Base-by-base conservation (phyloP, 2,113 vertebrate genomes). In the Urocynchramus pylzowi region DNA sequence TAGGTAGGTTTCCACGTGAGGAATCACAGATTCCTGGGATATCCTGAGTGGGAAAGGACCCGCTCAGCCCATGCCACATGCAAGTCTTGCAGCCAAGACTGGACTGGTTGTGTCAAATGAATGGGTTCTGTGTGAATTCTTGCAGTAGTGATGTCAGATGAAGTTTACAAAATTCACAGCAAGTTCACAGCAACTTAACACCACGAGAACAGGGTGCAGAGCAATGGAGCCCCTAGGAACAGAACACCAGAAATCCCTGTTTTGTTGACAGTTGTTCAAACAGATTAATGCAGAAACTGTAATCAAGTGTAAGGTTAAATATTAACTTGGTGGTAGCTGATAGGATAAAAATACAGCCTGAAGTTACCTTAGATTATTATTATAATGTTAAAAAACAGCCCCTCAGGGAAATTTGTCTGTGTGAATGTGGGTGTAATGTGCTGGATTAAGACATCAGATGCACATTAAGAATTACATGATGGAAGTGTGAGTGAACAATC, bases 1-100 rank as follows among this genome's bases (percentile, higher is more conserved):
- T 2, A 24, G 53, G 11, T 5, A 2, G 0, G 0, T 50, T 44
- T 70, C 16, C 4, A 24, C 16, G 17, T 10, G 30, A 5, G 35
- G 20, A 18, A 37, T 57, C 31, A 50, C 0, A 45, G 52, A 52
- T 24, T 44, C 33, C 23, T 44, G 27, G 35, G 15, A 16, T 57
- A 23, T 50, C 27, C 33, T 37, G 59, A 22, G 27, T 22, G 15
- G 44, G 44, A 33, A 59, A 33, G 60, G 44, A 65, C 68, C 27
- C 28, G 4, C 28, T 41, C 30, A 12, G 53, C 41, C 28, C 39
- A 18, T 44, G 23, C 42, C 9, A 0, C 13, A 2, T 11, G 8
- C 13, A 27, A 18, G 30, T 37, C 41, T 35, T 57, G 69, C 31
- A 33, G 88, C 84, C 45, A 23, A 28, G 42, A 24, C 59, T 31